Evolutionary conservation across 2,888 invertebrate species (phyloP), one percentile per base, ranked within the genome.

Genomic region (Hydrotaea cyrtoneurina): DNA sequence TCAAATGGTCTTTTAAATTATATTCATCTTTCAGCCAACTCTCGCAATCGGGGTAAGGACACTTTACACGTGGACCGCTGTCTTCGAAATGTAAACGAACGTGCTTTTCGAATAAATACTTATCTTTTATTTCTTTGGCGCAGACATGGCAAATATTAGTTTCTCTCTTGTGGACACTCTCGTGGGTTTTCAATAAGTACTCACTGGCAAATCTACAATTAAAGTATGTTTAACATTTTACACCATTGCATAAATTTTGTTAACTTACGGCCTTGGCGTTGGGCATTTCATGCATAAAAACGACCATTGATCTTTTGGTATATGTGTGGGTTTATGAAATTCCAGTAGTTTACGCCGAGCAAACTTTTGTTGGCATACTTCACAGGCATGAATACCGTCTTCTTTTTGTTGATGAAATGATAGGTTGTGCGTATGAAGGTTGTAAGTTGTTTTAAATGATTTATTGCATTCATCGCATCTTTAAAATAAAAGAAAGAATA

Each of bases 91-190:
- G 92, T 80, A 90, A 90, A 57, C 89, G 74, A 46, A 91, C 91
- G 86, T 92, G 92, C 0, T 90, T 90, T 66, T 90, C 90, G 73
- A 92, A 92, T n/a, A 90, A 89, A 0, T 90, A 88, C 15, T 90
- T 89, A 3, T 91, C 92, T 0, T 91, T 89, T 75, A 92, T 92
- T 3, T 91, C 91, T 86, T 92, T 92, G 2, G 92, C 92, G 50
- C 92, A 92, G 8, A 92, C 91, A 85, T 92, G 91, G 77, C 92
- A 92, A 59, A 92, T 89, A 87, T 92, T 90, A 19, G 90, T 89
- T 17, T 91, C 90, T 73, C 89, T 89, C 36, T 89, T 89, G 57
- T 92, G 92, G 64, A 73, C 77, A 36, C 89, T 90, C 0, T 90
- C 88, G 64, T 92, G 92, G 7, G 90, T 89, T 23, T 87, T 88